Percentiles rank a stretch among this genome's conserved stretches.
Evolutionary conservation across 2,113 vertebrate species (phyloP).

Genomic region (Leptobrachium ailaonicum): DNA sequence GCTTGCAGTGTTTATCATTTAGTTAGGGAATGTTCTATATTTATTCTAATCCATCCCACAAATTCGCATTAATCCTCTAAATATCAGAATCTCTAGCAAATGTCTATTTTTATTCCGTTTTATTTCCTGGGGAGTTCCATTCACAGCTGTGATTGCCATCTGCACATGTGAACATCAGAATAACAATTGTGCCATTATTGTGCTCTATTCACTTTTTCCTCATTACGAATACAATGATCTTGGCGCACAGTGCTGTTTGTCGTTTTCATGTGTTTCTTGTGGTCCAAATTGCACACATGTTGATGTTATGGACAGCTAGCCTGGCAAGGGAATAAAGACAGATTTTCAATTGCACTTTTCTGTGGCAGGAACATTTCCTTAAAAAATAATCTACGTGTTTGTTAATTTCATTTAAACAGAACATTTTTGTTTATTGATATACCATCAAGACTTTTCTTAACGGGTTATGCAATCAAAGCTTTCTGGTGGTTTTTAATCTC

Average conservation of each 20-base stretch:
- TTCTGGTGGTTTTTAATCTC: too few species aligned
- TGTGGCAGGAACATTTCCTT: not conserved
- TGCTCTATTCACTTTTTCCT: not conserved
- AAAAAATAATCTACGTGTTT: not conserved
- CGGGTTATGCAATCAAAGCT: too few species aligned
- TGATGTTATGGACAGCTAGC: not conserved
- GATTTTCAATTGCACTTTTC: not conserved
- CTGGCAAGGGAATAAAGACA: not conserved
- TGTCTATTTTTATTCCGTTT: not conserved
- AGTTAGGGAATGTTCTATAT: too few species aligned
- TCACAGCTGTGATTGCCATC: not conserved
- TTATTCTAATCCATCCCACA: too few species aligned
- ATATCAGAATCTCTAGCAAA: not conserved
- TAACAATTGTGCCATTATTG: not conserved
- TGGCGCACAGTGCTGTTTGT: not conserved
- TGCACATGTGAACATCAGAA: constrained; percentile 1
- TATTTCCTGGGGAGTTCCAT: not conserved
- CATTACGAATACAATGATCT: not conserved
- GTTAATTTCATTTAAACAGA: not conserved
- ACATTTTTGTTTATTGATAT: not conserved
- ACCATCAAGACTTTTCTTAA: not conserved
- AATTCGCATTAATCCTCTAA: too few species aligned
- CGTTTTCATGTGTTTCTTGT: not conserved
- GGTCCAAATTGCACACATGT: not conserved
- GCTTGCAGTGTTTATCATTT: too few species aligned